Base-by-base conservation (phyloP, 1,140 invertebrate species). In the Augochlora pura region DNA sequence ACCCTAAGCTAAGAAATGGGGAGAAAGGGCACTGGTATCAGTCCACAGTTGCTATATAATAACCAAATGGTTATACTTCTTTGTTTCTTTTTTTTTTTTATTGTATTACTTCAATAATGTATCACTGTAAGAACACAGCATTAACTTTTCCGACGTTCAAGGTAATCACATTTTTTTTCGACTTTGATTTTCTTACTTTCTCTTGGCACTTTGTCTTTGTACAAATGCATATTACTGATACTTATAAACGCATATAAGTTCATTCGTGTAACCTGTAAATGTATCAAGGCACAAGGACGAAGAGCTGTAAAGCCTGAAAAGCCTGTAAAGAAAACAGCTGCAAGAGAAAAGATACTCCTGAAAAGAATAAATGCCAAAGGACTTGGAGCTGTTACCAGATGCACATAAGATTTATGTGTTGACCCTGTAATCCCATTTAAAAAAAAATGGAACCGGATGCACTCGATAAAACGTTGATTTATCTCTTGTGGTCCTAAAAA, bases 1-100 rank as follows among this genome's bases (percentile, higher is more conserved):
- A 93, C 92, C 91, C 93, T 93, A 93, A 93, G 93, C 93, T 93
- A 93, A 93, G 92, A 93, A 93, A 93, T 91, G 89, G 89, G 91
- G 91, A 93, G 91, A 93, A 93, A 93, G 92, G 92, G 92, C 90
- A 92, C 91, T 92, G 92, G 89, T 92, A 93, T 92, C 90, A 92
- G 89, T 92, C 90, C 90, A 92, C 88, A 91, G 87, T 86, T 89
- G 82, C 87, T 90, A 86, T 82, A 84, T 68, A 80, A 80, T 84
- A 80, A 85, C 81, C 84, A 86, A 84, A 84, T 71, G 82, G 77
- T 88, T 82, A 78, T 84, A 63, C 63, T 71, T 77, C 3, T 52
- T 52, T 52, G 49, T 52, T 52, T 52, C 3, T 52, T 52, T 52
- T 16, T 52, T 18, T 21, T 16, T 52, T 52, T 52, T 3, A 16